Percentiles rank a stretch among this genome's conserved stretches.
phyloP scores from a whole-genome alignment of 2,888 invertebrate species.

The Synanthedon andrenaeformis region DNA sequence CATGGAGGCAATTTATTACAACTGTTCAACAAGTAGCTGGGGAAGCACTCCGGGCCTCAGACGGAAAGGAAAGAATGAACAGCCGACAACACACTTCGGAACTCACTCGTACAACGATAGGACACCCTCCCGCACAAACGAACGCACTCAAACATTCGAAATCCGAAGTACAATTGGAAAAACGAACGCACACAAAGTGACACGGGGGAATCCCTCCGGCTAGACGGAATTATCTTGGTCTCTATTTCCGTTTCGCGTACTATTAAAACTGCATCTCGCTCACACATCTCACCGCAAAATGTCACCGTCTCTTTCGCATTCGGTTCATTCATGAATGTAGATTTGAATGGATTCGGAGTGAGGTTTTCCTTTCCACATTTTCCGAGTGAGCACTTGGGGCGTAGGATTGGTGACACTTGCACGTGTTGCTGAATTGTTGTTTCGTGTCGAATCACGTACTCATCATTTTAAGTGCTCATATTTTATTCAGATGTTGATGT shows the following conservation, averaged over 20 bases:
- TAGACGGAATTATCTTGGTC: conserved; percentile 68
- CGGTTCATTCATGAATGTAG: conserved; percentile 61
- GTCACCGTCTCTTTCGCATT: conserved; percentile 57
- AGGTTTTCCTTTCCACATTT: conserved; percentile 42
- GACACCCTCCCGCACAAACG: background rate
- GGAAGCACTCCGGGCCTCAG: conserved; percentile 33
- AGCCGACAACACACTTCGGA: conserved; percentile 19
- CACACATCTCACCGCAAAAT: conserved; percentile 19
- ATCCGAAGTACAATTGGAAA: conserved; percentile 55
- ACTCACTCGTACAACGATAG: conserved; percentile 6
- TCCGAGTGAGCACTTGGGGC: conserved; percentile 32
- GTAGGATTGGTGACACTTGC: conserved; percentile 25
- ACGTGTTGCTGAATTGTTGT: conserved; percentile 20
- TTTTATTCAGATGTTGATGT: too few relatives aligned
- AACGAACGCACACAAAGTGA: conserved; percentile 65
- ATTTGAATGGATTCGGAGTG: conserved; percentile 62
- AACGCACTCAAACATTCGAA: conserved; percentile 43
- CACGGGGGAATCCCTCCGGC: conserved; percentile 70
- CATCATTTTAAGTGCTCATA: too few relatives aligned
- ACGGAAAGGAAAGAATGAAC: conserved; percentile 54
- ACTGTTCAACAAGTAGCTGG: conserved; percentile 69
- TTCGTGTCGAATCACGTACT: background rate
- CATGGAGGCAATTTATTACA: conserved; percentile 68
- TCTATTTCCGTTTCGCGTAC: conserved; percentile 70
- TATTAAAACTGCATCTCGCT: conserved; percentile 60